Evolutionary conservation across 1,140 invertebrate genomes (phyloP).

Genomic region (Drosophila dunni): DNA sequence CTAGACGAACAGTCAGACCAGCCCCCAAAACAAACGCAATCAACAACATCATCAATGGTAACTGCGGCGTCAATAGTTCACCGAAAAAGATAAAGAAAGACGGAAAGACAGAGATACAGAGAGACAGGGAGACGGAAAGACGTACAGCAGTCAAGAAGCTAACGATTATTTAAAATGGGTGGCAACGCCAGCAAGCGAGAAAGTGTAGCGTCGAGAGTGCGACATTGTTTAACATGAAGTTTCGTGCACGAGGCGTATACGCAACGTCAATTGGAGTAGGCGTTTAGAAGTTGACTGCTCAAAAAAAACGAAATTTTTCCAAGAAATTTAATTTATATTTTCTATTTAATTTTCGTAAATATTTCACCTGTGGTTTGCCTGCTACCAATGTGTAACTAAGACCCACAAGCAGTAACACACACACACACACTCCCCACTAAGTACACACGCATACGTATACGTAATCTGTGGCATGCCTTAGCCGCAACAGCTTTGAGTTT

Average conservation of each 20-base stretch:
- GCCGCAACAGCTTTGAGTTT: conserved; percentile 7
- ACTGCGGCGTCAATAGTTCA: conserved; percentile 54
- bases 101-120: not conserved
- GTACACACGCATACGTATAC: conserved; percentile 1
- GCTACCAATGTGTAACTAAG: conserved; percentile 32
- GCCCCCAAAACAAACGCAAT: conserved; percentile 51
- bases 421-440: not conserved
- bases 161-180: conserved; percentile 49
- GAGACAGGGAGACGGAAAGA: not conserved
- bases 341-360: conserved; percentile 33
- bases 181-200: conserved; percentile 30
- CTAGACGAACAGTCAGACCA: conserved; percentile 19
- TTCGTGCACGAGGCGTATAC: conserved; percentile 44
- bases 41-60: conserved; percentile 63
- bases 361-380: conserved; percentile 37
- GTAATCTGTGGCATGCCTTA: conserved; percentile 15
- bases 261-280: conserved; percentile 25
- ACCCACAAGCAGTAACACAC: not conserved
- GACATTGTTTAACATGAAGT: conserved; percentile 16
- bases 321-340: conserved; percentile 56
- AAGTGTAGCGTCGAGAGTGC: too few species aligned
- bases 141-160: conserved; percentile 7
- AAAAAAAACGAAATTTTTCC: conserved; percentile 12
- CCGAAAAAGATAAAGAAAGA: conserved; percentile 15
- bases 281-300: not conserved